Evolutionary conservation across 2,113 vertebrate genomes (phyloP), one percentile per base, ranked within the genome.

Genomic region (Antechinus stuartii): DNA sequence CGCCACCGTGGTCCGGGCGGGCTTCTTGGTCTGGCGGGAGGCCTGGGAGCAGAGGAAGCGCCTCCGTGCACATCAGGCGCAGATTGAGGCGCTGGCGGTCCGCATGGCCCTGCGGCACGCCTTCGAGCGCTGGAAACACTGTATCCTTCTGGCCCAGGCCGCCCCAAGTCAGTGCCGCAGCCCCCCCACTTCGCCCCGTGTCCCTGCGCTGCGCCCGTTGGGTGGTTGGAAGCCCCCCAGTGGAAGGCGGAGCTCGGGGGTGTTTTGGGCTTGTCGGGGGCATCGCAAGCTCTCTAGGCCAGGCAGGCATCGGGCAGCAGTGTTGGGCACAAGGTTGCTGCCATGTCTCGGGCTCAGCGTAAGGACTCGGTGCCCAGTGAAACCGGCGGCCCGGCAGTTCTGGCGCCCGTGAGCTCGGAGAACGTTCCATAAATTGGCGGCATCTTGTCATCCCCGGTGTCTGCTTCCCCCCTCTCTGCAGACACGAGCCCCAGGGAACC

Each of bases 101-200:
- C 98, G 91, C 96, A 97, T 96, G 95, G 96, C 89, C 0, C 97
- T 99, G 47, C 47, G 97, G 54, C 98, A 98, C 96, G 97, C 57
- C 19, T 98, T 99, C 89, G 89, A 61, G 2, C 97, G 2, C 94
- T 99, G 99, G 99, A 99, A 95, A 96, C 97, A 97, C 56, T 99
- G 99, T 99, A 99, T 99, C 99, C 99, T 97, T 94, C 47, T 52
- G 25, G 4, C 25, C 26, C 9, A 25, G 56, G 26, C 10, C 7
- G 5, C 49, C 49, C 49, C 49, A 49, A 35, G 27, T 35, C 11
- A 68, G 2, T 30, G 56, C 57, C 30, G 57, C 19, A 26, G 42
- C 6, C 14, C 14, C 16, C 3, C 57, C 27, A 61, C 35, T 46
- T 56, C 68, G 52, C 49, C 49, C 6, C 6, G 49, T 49, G 49